These are phyloP conservation scores for Tenualosa thibaudeaui DNA, from an alignment of 2,797 vertebrate genomes.

Conservation along the genomic window DNA sequence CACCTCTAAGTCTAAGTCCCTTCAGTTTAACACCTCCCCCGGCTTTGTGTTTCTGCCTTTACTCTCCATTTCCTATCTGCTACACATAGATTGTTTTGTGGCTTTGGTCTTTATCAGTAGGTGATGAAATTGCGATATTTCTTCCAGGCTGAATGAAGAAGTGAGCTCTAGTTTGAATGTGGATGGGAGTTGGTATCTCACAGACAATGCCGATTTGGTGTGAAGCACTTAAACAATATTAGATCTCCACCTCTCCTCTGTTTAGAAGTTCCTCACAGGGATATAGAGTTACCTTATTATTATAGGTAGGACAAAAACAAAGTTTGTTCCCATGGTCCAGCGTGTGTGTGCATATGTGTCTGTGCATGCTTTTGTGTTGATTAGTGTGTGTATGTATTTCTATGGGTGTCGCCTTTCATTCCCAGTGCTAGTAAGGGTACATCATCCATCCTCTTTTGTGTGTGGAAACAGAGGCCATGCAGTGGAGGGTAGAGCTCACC, in stretches of 20 bases:
- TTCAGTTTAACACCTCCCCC: conserved; percentile 57
- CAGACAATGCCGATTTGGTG: background rate
- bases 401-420: conserved; percentile 15
- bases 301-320: conserved; percentile 48
- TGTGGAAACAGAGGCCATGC: background rate
- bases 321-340: conserved; percentile 60
- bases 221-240: conserved; percentile 41
- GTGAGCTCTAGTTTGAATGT: background rate
- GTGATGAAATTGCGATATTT: background rate
- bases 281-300: conserved; percentile 62
- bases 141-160: background rate
- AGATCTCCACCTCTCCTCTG: conserved; percentile 39
- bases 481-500: background rate
- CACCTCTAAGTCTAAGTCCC: conserved; percentile 40
- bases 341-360: conserved; percentile 37
- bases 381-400: conserved; percentile 32
- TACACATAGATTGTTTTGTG: background rate
- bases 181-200: background rate
- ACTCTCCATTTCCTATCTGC: background rate
- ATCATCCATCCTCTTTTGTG: conserved; percentile 5
- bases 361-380: conserved; percentile 34
- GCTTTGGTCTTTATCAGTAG: background rate
- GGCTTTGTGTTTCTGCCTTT: background rate
- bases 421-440: background rate
- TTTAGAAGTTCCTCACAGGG: conserved; percentile 52